phyloP scores from a whole-genome alignment of 1,140 invertebrate genomes.

The Aleiodes sp. region DNA sequence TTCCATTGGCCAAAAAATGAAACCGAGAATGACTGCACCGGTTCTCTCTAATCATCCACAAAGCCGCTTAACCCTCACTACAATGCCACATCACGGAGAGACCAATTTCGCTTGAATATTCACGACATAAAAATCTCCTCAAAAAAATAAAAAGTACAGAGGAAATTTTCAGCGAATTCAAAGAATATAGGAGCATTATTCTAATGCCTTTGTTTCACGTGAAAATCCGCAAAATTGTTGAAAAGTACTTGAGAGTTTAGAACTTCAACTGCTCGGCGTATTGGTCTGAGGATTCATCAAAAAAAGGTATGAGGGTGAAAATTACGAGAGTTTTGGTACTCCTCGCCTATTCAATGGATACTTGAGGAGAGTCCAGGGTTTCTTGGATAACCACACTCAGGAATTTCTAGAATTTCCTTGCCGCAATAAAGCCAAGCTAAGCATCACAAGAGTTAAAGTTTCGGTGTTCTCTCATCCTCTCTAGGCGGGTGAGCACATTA shows the following conservation, averaged over 20 bases:
- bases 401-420: background rate
- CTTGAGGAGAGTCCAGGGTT: background rate
- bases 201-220: background rate
- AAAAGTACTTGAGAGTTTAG: background rate
- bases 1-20: no score
- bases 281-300: background rate
- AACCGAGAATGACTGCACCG: no score
- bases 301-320: background rate
- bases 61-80: no score
- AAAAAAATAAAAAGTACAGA: no score
- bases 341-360: background rate
- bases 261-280: background rate
- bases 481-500: background rate
- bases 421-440: background rate
- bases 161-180: background rate
- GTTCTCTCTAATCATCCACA: no score
- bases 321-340: constrained; percentile 7
- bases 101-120: no score
- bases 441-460: background rate
- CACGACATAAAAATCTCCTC: no score
- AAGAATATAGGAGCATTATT: background rate
- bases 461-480: background rate
- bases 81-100: no score
- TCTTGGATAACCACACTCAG: background rate
- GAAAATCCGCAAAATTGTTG: background rate